Conservation (phyloP, 2,888 invertebrate species). For the Oscheius sp. region DNA sequence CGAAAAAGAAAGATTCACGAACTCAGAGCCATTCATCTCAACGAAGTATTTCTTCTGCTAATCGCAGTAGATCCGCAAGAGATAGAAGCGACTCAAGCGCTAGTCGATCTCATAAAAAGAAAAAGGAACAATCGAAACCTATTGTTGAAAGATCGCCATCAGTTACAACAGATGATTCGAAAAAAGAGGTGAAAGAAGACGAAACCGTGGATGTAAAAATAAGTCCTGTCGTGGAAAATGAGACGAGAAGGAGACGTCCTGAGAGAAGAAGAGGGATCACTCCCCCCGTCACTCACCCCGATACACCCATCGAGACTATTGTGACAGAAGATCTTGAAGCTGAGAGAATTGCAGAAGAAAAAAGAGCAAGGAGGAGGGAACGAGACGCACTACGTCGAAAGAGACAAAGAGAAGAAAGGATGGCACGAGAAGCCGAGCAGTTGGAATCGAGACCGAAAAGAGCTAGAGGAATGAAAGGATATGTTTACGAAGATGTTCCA, state of each 20-base stretch:
- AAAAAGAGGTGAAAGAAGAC: not conserved
- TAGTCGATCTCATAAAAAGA: not conserved
- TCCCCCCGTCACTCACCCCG: no score
- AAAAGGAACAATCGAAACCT: not conserved
- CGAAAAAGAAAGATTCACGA: not conserved
- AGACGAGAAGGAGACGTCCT: not conserved
- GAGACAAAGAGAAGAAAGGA: not conserved
- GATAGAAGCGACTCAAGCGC: not conserved
- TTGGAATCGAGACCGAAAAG: not conserved
- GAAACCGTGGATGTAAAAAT: no score
- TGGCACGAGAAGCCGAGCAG: not conserved
- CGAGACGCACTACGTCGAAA: no score
- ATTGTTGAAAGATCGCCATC: not conserved
- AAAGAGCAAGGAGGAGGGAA: no score
- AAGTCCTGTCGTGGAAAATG: no score
- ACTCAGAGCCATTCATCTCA: not conserved
- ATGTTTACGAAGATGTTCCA: slow-evolving; percentile 10
- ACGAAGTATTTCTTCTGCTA: not conserved
- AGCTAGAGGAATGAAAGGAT: slow-evolving; percentile 4
- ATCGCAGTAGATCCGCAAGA: not conserved
- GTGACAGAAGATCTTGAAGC: no score
- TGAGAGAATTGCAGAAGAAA: no score
- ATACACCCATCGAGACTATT: no score
- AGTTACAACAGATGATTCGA: not conserved
- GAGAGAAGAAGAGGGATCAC: no score